Evolutionary conservation across 2,113 vertebrate genomes (phyloP).

Genomic region (Larimichthys polyactis): DNA sequence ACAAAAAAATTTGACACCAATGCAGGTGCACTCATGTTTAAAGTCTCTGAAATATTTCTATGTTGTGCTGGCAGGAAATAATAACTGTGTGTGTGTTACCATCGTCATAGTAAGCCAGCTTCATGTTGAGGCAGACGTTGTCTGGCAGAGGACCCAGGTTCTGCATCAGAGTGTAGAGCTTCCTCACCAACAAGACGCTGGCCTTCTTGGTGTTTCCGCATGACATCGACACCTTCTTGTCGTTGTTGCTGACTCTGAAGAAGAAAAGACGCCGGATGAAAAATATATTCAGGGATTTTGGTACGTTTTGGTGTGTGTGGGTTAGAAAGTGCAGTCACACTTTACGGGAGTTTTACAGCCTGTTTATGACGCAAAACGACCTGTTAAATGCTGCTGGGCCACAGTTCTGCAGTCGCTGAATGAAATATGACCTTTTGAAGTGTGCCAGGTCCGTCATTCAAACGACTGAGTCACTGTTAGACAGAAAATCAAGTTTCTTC

Average conservation of each 20-base stretch:
- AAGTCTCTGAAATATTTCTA: not conserved
- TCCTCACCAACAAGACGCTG: constrained; percentile 93
- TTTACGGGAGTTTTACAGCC: not conserved
- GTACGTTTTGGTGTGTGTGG: not conserved
- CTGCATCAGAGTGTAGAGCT: constrained; percentile 95
- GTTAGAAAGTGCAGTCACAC: not conserved
- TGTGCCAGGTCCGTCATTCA: not conserved
- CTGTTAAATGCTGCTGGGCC: not conserved
- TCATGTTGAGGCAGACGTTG: constrained; percentile 93
- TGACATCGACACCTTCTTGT: constrained; percentile 66
- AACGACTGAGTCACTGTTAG: not conserved
- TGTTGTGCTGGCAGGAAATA: not conserved
- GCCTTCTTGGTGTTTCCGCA: constrained; percentile 89
- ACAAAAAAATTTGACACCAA: not conserved
- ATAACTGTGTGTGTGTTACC: constrained; percentile 77
- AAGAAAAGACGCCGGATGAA: not conserved
- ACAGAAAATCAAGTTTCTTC: constrained; percentile 10
- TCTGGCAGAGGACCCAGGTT: constrained; percentile 91
- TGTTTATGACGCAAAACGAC: not conserved
- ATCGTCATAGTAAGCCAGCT: constrained; percentile 93
- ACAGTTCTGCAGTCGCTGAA: not conserved
- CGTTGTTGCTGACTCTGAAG: constrained; percentile 73
- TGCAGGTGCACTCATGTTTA: not conserved
- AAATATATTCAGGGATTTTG: not conserved
- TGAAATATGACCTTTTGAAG: not conserved